Evolutionary conservation across 2,888 invertebrate genomes (phyloP), one percentile per base, ranked within the genome.

Genomic region (Apotomis turbidana): DNA sequence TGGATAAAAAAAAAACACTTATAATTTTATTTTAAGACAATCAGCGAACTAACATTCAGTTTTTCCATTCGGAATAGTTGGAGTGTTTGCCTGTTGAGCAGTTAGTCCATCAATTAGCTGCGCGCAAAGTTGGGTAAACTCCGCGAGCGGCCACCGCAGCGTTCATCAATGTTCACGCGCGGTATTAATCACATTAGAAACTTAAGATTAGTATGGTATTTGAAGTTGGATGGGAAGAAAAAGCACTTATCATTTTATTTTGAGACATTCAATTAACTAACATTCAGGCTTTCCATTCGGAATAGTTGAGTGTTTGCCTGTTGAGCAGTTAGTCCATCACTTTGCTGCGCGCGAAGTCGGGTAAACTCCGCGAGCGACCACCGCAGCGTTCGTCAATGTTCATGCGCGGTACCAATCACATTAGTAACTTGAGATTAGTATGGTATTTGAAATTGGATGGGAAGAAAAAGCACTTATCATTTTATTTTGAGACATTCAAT

Each of bases 81-180:
- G 10, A 8, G 27, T 38, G 41, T 44, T 41, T 54, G 41, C 27
- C 36, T 38, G 57, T 60, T 60, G 46, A 68, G 54, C 41, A 44
- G 49, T 59, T 60, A 62, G 54, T 52, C 38, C 59, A 54, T 66
- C 54, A 60, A 71, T 71, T 59, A 60, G 71, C 66, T 55, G 70
- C 36, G 46, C 59, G 63, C 71, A 55, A 73, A 73, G 70, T 66
- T 54, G 13, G 59, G 62, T 58, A 52, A 69, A 64, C 55, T 74
- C 44, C 75, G 75, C 74, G 74, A 78, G 81, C 83, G 80, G 84
- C 85, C 69, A 69, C 80, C 78, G 46, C 80, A 76, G 63, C 75
- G 76, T 76, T 74, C 78, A 81, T 80, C 76, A 81, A 85, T 86
- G 88, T 86, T 85, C 78, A 83, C 74, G 72, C 73, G 78, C 77